These are phyloP conservation scores for Beroe forskalii DNA, from an alignment of 37 sponge, comb jelly and placozoan genomes.

Conservation along the genomic window DNA sequence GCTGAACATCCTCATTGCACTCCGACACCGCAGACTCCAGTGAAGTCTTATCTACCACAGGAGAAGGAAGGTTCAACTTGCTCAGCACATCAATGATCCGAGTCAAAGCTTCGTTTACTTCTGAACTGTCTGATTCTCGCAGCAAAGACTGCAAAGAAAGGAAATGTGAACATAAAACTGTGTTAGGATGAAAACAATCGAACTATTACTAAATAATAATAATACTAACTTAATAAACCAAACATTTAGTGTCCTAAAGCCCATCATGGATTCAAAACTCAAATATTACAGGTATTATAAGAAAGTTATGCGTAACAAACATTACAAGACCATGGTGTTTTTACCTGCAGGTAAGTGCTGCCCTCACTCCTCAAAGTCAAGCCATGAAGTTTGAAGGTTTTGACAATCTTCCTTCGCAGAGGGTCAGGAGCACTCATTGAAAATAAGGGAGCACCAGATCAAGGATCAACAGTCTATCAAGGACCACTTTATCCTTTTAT, in stretches of 20 bases:
- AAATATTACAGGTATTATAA: too few species aligned
- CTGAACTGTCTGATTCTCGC: conserved; percentile 18
- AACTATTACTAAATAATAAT: background rate
- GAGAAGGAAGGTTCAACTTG: conserved; percentile 56
- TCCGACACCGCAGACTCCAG: conserved; percentile 60
- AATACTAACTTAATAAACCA: background rate
- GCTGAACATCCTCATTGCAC: conserved; percentile 47
- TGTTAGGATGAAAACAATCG: background rate
- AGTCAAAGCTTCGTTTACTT: conserved; percentile 41
- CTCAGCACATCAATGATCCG: conserved; percentile 48
- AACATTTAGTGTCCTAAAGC: too few species aligned
- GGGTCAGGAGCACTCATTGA: conserved; percentile 33
- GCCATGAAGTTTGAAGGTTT: conserved; percentile 41
- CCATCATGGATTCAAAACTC: too few species aligned
- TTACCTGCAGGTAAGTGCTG: conserved; percentile 58
- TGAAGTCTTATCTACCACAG: conserved; percentile 13
- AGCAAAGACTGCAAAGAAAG: conserved; percentile 19
- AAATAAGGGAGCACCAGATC: background rate
- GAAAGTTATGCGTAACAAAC: too few species aligned
- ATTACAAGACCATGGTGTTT: too few species aligned
- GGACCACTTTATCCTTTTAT: too few species aligned
- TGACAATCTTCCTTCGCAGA: conserved; percentile 32
- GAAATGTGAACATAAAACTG: too few species aligned
- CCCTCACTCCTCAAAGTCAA: conserved; percentile 53
- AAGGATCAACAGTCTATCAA: too few species aligned